Base-by-base conservation (phyloP, 2,888 invertebrate species). In the Lithosia quadra region DNA sequence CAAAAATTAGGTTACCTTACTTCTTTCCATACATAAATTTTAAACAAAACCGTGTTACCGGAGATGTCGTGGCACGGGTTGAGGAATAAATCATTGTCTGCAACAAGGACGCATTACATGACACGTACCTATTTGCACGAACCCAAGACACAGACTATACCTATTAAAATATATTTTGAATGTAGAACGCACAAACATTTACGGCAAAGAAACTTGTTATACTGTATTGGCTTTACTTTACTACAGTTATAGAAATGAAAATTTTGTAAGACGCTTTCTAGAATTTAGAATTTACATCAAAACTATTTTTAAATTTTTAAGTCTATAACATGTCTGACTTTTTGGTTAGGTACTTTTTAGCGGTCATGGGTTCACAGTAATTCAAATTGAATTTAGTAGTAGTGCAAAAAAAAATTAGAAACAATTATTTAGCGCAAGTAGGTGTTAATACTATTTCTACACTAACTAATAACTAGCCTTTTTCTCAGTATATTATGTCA, bases 41-140 rank as follows among this genome's bases (percentile, higher is more conserved):
- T 61, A 39, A 61, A 61, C 24, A 24, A 43, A 43, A 61, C 24
- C 55, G 11, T 9, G 55, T 56, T 56, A 24, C 22, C 21, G 55
- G 55, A 21, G 55, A n/a, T 22, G 22, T 61, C n/a, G 7, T 1
- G 10, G 24, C 36, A 61, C 61, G 10, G 43, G 43, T 61, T 28
- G 43, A 18, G 15, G 15, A 63, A 63, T 49, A 49, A 63, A 53
- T 49, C 63, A 53, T 53, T 63, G 61, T 61, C 61, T 61, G 18
- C 24, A 39, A 22, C 34, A 55, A 36, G 34, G 63, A 33, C 34
- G 34, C 34, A 34, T 63, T 53, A 55, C 33, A 55, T 36, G 55
- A 63, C 53, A 55, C 53, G n/a, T 55, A n/a, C n/a, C n/a, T n/a
- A 39, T 21, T 61, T 43, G n/a, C 21, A 60, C 21, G 39, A 28